Evolutionary conservation across 2,888 invertebrate genomes (phyloP).

Genomic region (Slavum lentiscoides): DNA sequence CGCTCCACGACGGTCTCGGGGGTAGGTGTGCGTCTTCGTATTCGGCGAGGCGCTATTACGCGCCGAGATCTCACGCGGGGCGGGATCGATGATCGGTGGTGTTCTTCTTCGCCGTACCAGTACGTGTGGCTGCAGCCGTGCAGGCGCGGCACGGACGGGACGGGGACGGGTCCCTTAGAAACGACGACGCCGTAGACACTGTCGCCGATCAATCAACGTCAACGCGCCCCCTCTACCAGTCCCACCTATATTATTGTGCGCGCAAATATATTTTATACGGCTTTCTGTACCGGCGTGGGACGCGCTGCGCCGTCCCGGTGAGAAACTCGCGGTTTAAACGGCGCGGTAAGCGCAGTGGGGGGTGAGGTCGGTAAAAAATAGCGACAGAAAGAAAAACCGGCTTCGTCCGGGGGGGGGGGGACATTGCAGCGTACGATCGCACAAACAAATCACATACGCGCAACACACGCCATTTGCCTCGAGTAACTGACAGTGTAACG

Average conservation of each 20-base stretch:
- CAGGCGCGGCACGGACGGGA: too few relatives aligned
- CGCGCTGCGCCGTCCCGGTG: too few relatives aligned
- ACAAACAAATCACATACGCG: slow-evolving; percentile 42
- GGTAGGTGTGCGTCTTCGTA: too few relatives aligned
- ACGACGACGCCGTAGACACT: slow-evolving; percentile 15
- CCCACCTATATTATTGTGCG: too few relatives aligned
- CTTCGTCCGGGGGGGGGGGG: background rate
- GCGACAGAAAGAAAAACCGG: slow-evolving; percentile 11
- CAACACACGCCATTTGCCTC: slow-evolving; percentile 28
- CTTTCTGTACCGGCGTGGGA: too few relatives aligned
- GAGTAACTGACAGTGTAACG: slow-evolving; percentile 1
- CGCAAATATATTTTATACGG: too few relatives aligned
- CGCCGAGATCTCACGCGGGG: too few relatives aligned
- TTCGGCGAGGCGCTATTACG: too few relatives aligned
- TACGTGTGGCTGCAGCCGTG: too few relatives aligned
- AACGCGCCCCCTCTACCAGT: background rate
- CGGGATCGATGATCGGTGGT: background rate
- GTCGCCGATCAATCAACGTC: slow-evolving; percentile 51
- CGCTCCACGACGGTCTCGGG: background rate
- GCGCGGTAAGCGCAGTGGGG: background rate
- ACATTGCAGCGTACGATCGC: background rate
- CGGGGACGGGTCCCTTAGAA: background rate
- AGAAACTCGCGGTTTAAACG: background rate
- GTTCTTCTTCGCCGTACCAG: too few relatives aligned
- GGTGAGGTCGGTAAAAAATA: background rate